Conservation (phyloP, 2,888 invertebrate species). For the Coecobrya sp. region DNA sequence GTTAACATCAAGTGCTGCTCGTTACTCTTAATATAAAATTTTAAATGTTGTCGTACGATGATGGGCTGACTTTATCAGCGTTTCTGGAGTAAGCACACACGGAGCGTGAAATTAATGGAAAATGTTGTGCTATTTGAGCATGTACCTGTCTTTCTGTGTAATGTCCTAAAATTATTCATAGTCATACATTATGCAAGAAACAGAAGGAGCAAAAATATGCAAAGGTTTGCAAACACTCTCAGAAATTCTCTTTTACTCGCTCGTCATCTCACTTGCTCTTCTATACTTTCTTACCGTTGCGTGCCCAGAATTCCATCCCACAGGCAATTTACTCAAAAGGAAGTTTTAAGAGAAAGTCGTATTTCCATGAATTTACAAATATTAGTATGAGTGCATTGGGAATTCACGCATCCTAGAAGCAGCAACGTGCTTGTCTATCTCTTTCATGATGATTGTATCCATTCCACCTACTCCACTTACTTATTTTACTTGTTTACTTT, state of each 20-base stretch:
- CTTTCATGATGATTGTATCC: background rate
- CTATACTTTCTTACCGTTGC: background rate
- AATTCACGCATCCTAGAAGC: constrained; percentile 28
- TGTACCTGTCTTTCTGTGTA: background rate
- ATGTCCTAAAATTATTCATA: constrained; percentile 36
- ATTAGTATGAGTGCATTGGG: constrained; percentile 46
- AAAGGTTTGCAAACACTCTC: constrained; percentile 59
- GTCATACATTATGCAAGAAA: constrained; percentile 25
- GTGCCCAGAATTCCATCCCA: constrained; percentile 50
- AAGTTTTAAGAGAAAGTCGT: constrained; percentile 60
- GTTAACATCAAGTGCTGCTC: background rate
- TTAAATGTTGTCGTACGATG: background rate
- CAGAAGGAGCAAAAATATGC: constrained; percentile 42
- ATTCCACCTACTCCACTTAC: constrained; percentile 11
- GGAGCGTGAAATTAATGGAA: constrained; percentile 2
- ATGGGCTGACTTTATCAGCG: background rate
- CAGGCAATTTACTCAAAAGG: constrained; percentile 34
- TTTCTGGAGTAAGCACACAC: background rate
- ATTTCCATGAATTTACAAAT: constrained; percentile 73
- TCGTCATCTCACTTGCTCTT: background rate
- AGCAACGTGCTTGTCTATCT: background rate
- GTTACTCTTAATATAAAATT: background rate
- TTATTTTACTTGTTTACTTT: background rate
- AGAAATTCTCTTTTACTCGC: constrained; percentile 36
- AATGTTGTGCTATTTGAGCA: background rate